Evolutionary conservation across 2,797 vertebrate genomes (phyloP), one percentile per base, ranked within the genome.

Genomic region (Pogonophryne albipinna): DNA sequence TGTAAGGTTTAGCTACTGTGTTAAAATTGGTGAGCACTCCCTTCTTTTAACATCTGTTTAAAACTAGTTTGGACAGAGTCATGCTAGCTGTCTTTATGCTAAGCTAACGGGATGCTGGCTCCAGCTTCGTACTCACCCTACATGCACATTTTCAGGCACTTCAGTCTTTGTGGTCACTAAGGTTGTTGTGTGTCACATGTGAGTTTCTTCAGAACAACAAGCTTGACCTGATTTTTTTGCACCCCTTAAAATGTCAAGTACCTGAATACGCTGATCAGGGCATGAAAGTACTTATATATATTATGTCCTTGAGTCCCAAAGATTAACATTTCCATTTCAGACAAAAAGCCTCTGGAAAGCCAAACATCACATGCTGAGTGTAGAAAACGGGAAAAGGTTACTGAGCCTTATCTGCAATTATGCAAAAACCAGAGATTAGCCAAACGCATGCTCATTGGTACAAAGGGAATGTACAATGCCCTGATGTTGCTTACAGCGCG

Each of bases 401-500:
- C 85, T 58, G 69, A 88, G 90, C 76, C 89, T 93, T 94, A 92
- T 93, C 92, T 93, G 87, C 88, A 91, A 92, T 93, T 91, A 93
- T 91, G 89, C 88, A 89, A 90, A 91, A 90, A 92, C 82, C 70
- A 80, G 77, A 80, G 78, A 85, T 74, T 79, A 84, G 77, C 84
- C 86, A 70, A 83, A 83, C 12, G 74, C 65, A 53, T 77, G 82
- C 72, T 85, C 77, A 61, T 46, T 82, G 78, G 67, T 87, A 91
- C 88, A 91, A 91, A 93, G 85, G 47, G 66, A 90, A 82, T 88
- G 57, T 47, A 76, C 82, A 71, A 69, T 69, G 70, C 76, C 80
- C 88, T 89, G 82, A 90, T 91, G 88, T 68, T 75, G 83, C 87
- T 90, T 63, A 60, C 64, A 78, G 86, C 83, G 3, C 27, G 63